Percentiles rank a stretch among this genome's conserved stretches.
phyloP scores from a whole-genome alignment of 2,113 vertebrate species.

The Mesembrinibis cayennensis region DNA sequence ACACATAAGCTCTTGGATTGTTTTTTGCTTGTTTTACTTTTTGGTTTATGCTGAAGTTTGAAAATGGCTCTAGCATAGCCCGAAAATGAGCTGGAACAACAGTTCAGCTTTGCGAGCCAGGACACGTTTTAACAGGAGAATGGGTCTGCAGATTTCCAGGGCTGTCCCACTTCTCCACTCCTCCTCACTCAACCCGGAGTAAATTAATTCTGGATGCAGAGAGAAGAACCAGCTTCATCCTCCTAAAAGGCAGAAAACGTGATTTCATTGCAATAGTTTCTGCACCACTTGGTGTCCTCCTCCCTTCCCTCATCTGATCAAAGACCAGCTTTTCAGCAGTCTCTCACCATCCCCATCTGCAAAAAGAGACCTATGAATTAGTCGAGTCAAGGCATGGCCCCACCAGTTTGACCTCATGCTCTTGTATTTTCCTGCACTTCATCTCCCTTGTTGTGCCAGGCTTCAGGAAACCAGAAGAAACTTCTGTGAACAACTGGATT shows the following conservation, averaged over 20 bases:
- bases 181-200: accelerated
- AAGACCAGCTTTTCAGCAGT: constrained; percentile 2
- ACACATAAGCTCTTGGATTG: neutral
- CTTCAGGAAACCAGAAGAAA: constrained; percentile 2
- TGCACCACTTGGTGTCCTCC: neutral
- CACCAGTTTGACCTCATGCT: neutral
- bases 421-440: neutral
- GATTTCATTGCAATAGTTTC: neutral
- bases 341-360: neutral
- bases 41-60: neutral
- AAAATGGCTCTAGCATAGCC: neutral
- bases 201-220: neutral
- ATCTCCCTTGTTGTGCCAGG: neutral
- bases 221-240: neutral
- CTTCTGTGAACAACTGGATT: constrained; percentile 34
- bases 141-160: neutral
- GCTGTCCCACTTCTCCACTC: neutral
- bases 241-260: neutral
- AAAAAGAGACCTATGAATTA: neutral
- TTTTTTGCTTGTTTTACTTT: neutral
- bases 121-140: neutral
- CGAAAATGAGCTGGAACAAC: neutral
- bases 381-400: neutral
- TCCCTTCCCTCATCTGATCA: neutral
- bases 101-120: neutral